Base-by-base conservation (phyloP, 2,888 invertebrate genomes). In the Callyntrura guangdongensis region DNA sequence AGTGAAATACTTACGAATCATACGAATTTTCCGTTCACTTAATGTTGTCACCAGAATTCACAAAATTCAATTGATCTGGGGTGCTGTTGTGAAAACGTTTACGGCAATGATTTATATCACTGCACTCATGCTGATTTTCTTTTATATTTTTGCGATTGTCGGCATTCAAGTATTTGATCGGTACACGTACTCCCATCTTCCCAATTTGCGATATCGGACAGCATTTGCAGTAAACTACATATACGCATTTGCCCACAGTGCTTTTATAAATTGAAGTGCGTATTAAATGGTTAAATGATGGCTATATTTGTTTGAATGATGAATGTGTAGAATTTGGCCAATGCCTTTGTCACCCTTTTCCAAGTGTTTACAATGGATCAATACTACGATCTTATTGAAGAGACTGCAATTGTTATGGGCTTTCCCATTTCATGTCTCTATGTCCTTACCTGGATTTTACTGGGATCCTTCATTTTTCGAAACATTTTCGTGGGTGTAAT, bases 401-500 rank as follows among this genome's bases (percentile, higher is more conserved):
- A 92, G 20, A 74, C 61, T 3, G 53, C 72, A 4, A 82, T 69
- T 0, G 91, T 91, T 17, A 91, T 91, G 61, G 90, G 90, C 3
- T 72, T 53, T 11, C 49, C 27, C 5, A 67, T 91, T 27, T 89
- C 93, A 0, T 89, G 81, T 49, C 56, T 85, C 8, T 94, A 91
- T 85, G 79, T 92, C 9, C 87, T 94, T 11, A 77, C 84, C 0
- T 94, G 94, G 94, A 91, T 94, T 61, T 90, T 94, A 1, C 88
- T 94, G 11, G 93, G 93, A 14, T 92, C 93, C 6, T 93, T 94
- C 56, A 94, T 94, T 49, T 94, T 94, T 69, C 89, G 91, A 64
- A 94, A 94, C 74, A 93, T 94, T 53, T 94, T 94, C 59, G 92
- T 93, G 6, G 94, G 94, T 20, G 93, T 93, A 12, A 94, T 94